Conservation (phyloP, 2,888 invertebrate species). For the Idaea aversata region DNA sequence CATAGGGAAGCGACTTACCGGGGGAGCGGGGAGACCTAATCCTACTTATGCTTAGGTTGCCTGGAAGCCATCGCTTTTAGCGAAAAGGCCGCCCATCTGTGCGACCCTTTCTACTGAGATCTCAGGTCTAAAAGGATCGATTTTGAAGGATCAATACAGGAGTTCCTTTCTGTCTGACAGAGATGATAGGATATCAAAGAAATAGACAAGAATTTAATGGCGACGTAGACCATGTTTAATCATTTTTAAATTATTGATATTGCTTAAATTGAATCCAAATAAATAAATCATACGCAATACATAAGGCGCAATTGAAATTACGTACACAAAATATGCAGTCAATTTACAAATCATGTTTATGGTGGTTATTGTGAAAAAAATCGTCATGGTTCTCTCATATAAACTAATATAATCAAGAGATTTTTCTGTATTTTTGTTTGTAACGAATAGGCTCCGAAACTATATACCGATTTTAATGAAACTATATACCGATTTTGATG, state of each 20-base stretch:
- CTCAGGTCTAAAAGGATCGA: too few species aligned
- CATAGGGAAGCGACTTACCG: too few species aligned
- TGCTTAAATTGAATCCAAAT: constrained; percentile 75
- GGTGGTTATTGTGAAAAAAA: background rate
- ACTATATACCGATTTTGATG: too few species aligned
- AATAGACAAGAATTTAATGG: constrained; percentile 10
- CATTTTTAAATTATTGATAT: constrained; percentile 71
- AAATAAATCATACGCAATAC: constrained; percentile 68
- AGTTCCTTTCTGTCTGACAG: background rate
- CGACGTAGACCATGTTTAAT: constrained; percentile 69
- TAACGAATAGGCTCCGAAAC: too few species aligned
- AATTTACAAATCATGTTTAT: constrained; percentile 15
- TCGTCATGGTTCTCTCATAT: background rate
- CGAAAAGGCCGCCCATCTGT: too few species aligned
- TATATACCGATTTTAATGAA: too few species aligned
- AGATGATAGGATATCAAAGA: background rate
- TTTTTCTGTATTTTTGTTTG: too few species aligned
- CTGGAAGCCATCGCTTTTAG: too few species aligned
- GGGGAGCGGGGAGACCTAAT: too few species aligned
- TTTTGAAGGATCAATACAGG: background rate
- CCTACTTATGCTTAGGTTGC: too few species aligned
- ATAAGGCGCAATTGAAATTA: constrained; percentile 57
- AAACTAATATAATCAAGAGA: too few species aligned
- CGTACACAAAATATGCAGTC: constrained; percentile 43
- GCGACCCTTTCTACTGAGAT: too few species aligned